These are phyloP conservation scores for Scomber scombrus DNA, from an alignment of 2,113 vertebrate species.

Conservation along the genomic window DNA sequence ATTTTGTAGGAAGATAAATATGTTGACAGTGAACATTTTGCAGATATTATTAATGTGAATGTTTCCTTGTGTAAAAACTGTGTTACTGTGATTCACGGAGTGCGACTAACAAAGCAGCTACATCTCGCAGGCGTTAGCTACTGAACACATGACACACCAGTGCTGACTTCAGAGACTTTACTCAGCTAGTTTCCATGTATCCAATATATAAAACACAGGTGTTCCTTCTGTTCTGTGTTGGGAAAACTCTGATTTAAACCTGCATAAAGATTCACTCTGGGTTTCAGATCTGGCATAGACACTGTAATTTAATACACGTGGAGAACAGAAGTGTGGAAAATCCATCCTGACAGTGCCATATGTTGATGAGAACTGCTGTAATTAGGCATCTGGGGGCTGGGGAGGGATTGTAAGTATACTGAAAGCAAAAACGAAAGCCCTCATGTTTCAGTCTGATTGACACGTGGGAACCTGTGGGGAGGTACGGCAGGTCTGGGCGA, in stretches of 20 bases:
- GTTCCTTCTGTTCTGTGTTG: slow-evolving; percentile 41
- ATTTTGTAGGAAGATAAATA: too few species aligned
- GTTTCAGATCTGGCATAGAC: slow-evolving; percentile 53
- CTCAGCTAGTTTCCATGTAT: not conserved
- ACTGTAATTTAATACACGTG: slow-evolving; percentile 71
- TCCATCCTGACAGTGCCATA: slow-evolving; percentile 45
- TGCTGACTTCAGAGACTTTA: too few species aligned
- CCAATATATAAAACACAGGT: not conserved
- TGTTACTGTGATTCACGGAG: too few species aligned
- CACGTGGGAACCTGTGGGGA: slow-evolving; percentile 4
- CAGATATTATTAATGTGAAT: too few species aligned
- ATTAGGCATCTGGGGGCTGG: slow-evolving; percentile 47
- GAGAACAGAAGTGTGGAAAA: slow-evolving; percentile 42
- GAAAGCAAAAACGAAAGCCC: not conserved
- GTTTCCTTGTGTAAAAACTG: too few species aligned
- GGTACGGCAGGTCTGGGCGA: not conserved
- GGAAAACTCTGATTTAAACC: slow-evolving; percentile 33
- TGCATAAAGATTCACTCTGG: slow-evolving; percentile 59
- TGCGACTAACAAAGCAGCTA: not conserved
- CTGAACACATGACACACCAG: not conserved
- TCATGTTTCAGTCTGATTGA: slow-evolving; percentile 15
- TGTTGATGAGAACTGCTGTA: slow-evolving; percentile 67
- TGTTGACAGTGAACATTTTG: too few species aligned
- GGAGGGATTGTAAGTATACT: not conserved
- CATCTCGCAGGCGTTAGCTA: not conserved